Evolutionary conservation across 2,113 vertebrate species (phyloP).

Genomic region (Phyllopteryx taeniolatus): DNA sequence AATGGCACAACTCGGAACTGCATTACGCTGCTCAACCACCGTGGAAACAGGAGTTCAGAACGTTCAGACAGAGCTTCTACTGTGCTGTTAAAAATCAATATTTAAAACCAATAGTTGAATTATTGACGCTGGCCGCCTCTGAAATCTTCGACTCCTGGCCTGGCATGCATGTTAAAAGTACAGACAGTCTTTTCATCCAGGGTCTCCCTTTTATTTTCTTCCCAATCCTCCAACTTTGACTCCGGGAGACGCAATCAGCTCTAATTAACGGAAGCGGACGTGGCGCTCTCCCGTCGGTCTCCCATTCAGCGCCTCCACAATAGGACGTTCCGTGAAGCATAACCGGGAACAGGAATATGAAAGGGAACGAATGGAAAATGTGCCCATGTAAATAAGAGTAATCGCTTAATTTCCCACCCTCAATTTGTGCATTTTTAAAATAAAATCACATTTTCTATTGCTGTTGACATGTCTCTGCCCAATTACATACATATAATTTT

Average conservation of each 20-base stretch:
- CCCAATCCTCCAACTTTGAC: conserved; percentile 61
- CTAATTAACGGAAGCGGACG: conserved; percentile 80
- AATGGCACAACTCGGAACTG: too few species aligned
- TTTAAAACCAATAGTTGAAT: neutral
- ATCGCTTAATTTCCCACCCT: conserved; percentile 39
- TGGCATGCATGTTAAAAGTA: too few species aligned
- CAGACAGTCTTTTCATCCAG: too few species aligned
- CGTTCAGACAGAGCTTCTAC: neutral
- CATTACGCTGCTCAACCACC: neutral
- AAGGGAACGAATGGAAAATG: conserved; percentile 69
- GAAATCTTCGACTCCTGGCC: conserved; percentile 18
- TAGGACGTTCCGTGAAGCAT: conserved; percentile 76
- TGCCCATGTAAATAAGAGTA: conserved; percentile 64
- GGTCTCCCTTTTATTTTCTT: conserved; percentile 11
- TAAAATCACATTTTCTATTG: conserved; percentile 41
- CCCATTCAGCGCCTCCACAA: conserved; percentile 79
- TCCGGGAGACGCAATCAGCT: conserved; percentile 73
- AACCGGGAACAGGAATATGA: conserved; percentile 74
- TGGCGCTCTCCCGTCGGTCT: conserved; percentile 64
- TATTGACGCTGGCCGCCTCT: too few species aligned
- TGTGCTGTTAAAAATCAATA: neutral
- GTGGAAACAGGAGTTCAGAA: neutral
- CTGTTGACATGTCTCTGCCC: neutral
- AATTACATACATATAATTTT: too few species aligned
- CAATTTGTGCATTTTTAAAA: neutral